Evolutionary conservation across 2,888 invertebrate genomes (phyloP).

Genomic region (Iphiclides podalirius): DNA sequence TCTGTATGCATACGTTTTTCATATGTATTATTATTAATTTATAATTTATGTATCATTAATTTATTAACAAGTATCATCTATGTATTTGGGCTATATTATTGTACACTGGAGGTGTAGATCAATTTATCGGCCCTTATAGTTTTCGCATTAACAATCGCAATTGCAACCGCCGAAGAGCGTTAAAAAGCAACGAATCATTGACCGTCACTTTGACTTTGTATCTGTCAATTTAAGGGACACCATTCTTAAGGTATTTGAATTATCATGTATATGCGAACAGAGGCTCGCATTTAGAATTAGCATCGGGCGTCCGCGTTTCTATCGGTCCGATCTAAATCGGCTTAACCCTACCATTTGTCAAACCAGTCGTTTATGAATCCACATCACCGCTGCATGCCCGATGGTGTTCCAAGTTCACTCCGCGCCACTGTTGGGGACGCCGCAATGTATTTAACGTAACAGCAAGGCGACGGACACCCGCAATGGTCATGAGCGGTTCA

Average conservation of each 20-base stretch:
- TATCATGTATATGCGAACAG: conserved; percentile 45
- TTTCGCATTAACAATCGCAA: no score
- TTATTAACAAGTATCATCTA: no score
- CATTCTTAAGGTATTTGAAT: conserved; percentile 49
- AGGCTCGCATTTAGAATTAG: conserved; percentile 65
- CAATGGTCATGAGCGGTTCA: conserved; percentile 30
- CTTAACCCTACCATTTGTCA: conserved; percentile 53
- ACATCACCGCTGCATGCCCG: conserved; percentile 25
- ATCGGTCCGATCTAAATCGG: conserved; percentile 70
- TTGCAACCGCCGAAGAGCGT: no score
- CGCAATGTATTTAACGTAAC: conserved; percentile 42
- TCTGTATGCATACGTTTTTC: no score
- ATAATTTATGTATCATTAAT: no score
- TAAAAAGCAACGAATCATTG: conserved; percentile 17
- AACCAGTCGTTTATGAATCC: conserved; percentile 32
- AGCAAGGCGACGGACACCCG: conserved; percentile 24
- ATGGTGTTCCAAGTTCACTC: conserved; percentile 19
- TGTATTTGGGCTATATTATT: no score
- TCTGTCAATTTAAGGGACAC: conserved; percentile 45
- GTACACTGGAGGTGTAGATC: no score
- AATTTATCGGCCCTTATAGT: no score
- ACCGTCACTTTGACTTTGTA: conserved; percentile 35
- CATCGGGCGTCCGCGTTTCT: conserved; percentile 50
- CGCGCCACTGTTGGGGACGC: conserved; percentile 22
- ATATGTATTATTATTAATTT: no score